Conservation (phyloP, 2,113 vertebrate species). For the Prionailurus viverrinus region DNA sequence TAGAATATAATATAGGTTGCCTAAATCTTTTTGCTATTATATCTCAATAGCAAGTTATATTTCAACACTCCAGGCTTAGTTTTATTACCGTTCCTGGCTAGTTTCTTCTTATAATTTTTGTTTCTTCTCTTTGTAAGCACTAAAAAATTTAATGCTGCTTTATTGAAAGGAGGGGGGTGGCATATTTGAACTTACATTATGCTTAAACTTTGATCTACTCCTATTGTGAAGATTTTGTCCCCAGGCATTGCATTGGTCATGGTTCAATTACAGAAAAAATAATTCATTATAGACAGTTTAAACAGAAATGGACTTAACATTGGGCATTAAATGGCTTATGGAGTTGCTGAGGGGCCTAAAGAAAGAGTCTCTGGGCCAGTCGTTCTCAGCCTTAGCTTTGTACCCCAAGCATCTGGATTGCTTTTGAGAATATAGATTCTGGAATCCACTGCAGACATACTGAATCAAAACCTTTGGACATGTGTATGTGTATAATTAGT, state of each 20-base stretch:
- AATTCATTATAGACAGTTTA: background rate
- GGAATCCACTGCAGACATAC: background rate
- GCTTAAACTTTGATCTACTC: slow-evolving; percentile 8
- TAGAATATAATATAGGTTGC: background rate
- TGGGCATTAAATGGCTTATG: slow-evolving; percentile 31
- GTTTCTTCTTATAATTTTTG: background rate
- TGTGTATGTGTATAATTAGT: background rate
- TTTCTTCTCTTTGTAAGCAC: slow-evolving; percentile 30
- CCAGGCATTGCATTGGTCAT: background rate
- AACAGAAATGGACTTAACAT: background rate
- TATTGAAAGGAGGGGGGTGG: background rate
- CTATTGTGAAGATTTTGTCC: background rate
- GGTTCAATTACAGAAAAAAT: slow-evolving; percentile 39
- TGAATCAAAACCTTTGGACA: background rate
- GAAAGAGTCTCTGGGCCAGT: background rate
- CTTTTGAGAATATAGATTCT: background rate
- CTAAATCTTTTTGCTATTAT: background rate
- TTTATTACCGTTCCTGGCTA: background rate
- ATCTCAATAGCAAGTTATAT: slow-evolving; percentile 11
- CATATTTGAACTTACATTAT: slow-evolving; percentile 19
- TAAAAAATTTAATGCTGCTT: background rate
- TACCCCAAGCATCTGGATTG: background rate
- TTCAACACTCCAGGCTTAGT: slow-evolving; percentile 50
- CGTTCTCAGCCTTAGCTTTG: background rate
- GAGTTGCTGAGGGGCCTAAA: background rate